Base-by-base conservation (phyloP, 2,113 vertebrate species). In the Anhinga anhinga region DNA sequence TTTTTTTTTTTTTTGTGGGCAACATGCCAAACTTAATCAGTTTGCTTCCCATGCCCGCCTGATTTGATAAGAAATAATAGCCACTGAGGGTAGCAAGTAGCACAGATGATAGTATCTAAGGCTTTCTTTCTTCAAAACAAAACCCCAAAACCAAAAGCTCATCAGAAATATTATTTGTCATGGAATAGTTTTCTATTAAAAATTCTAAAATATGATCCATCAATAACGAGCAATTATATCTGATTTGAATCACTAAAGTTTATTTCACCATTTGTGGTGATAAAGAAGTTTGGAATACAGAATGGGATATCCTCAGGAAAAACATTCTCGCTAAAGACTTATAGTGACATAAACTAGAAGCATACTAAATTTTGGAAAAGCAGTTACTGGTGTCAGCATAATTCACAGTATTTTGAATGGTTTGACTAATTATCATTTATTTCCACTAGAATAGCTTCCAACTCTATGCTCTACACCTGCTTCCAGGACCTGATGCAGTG, bases 21-120 rank as follows among this genome's bases (percentile, higher is more conserved):
- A 82, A 86, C 47, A 20, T 93, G 82, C 63, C 73, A 76, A 76
- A 91, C 82, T 82, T 84, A 91, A 86, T 97, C 82, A 95, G 45
- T 89, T 97, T 93, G 45, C 70, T 97, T 95, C 69, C 85, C 69
- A 45, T 82, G 58, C 76, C 56, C 94, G 88, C 94, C 76, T 96
- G 82, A 93, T 97, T 88, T 95, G 90, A 95, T 96, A 95, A 95
- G 44, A 58, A 78, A 52, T 70, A 93, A 81, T 49, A 73, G 23
- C 58, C 80, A 45, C 32, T 55, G 71, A 72, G 40, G 32, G 70
- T 63, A 81, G 30, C 19, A 59, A 91, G 62, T 38, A 82, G 36
- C 50, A 81, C 9, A 69, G 65, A 83, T 32, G 8, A 82, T 45
- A 76, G 6, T 15, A 90, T 86, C 34, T 47, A 81, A 95, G 30